phyloP scores from a whole-genome alignment of 2,888 invertebrate species.

The Nephrotoma guestfalica region DNA sequence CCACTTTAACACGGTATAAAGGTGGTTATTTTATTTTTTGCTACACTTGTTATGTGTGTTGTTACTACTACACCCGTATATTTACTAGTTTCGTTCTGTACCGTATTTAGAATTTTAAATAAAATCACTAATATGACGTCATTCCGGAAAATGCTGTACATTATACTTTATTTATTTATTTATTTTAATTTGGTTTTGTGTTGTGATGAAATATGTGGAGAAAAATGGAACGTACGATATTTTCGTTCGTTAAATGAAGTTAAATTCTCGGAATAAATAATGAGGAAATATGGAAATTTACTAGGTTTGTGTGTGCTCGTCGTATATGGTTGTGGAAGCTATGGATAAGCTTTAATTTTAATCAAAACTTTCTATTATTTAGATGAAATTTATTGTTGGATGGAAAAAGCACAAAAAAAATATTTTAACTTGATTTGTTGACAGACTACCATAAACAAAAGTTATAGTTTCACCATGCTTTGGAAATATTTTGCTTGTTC shows the following conservation, averaged over 20 bases:
- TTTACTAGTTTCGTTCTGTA: background rate
- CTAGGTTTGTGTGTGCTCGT: background rate
- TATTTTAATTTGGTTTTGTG: background rate
- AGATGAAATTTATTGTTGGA: background rate
- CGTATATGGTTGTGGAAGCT: background rate
- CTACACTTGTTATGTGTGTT: background rate
- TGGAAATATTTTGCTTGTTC: background rate
- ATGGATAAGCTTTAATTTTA: background rate
- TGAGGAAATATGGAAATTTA: background rate
- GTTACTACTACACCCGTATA: background rate
- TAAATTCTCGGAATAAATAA: background rate
- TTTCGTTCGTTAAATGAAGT: background rate
- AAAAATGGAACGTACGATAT: background rate
- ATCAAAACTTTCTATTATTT: background rate
- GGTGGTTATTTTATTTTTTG: background rate
- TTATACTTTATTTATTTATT: background rate
- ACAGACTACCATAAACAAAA: background rate
- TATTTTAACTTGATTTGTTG: no score
- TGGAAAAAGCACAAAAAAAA: background rate
- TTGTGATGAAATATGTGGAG: background rate
- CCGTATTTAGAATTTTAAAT: background rate
- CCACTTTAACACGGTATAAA: background rate
- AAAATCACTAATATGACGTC: background rate
- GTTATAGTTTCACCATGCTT: background rate
- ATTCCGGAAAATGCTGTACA: background rate